Evolutionary conservation across 2,888 invertebrate species (phyloP).

Genomic region (Oscheius sp.): DNA sequence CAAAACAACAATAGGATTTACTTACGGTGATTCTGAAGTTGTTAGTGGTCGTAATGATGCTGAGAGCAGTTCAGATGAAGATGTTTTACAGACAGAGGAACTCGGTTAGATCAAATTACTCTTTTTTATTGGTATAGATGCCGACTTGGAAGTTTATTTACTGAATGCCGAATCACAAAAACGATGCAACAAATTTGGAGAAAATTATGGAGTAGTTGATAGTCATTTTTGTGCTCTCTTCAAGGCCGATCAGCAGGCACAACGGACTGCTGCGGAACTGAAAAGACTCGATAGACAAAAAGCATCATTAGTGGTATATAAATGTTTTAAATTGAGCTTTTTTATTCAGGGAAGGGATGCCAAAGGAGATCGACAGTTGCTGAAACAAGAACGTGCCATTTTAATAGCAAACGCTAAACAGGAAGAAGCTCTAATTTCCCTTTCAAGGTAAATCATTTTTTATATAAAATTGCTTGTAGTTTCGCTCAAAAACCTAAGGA

Average conservation of each 20-base stretch:
- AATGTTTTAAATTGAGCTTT: not conserved
- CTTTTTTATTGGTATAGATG: constrained; percentile 37
- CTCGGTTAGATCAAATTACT: constrained; percentile 31
- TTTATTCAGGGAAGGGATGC: constrained; percentile 62
- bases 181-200: constrained; percentile 58
- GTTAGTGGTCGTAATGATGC: constrained; percentile 34
- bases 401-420: constrained; percentile 52
- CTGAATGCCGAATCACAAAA: constrained; percentile 50
- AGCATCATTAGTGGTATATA: constrained; percentile 59
- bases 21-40: constrained; percentile 59
- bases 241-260: constrained; percentile 60
- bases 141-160: constrained; percentile 51
- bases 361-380: constrained; percentile 58
- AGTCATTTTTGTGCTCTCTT: constrained; percentile 47
- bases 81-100: constrained; percentile 41
- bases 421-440: constrained; percentile 62
- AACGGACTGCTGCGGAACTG: constrained; percentile 56
- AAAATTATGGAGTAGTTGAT: constrained; percentile 50
- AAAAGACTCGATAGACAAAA: constrained; percentile 67
- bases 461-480: not conserved
- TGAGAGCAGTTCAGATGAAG: constrained; percentile 41
- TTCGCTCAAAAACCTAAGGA: constrained; percentile 34
- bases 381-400: constrained; percentile 57
- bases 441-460: constrained; percentile 39
- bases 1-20: constrained; percentile 65